Percentiles rank a stretch among this genome's conserved stretches.
Conservation (phyloP, 1,140 invertebrate genomes). For the Ceratosolen solmsi region DNA sequence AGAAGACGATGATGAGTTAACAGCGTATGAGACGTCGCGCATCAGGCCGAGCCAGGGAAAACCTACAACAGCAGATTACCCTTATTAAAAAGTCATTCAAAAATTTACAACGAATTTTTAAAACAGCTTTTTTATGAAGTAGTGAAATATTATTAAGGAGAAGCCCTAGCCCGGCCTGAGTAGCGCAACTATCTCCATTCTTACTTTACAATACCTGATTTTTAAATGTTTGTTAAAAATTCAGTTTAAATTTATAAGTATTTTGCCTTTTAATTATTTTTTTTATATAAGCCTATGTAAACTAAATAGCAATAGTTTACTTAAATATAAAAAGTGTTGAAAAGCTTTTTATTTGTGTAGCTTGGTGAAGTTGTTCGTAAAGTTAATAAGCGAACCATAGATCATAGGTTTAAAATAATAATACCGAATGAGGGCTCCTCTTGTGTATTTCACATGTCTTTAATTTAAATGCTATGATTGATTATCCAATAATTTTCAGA, state of each 20-base stretch:
- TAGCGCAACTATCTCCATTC: slow-evolving; percentile 56
- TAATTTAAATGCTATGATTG: not conserved
- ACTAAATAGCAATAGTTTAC: too few species aligned
- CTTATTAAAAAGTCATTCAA: slow-evolving; percentile 40
- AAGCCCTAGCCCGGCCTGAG: slow-evolving; percentile 74
- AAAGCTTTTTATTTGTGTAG: slow-evolving; percentile 1
- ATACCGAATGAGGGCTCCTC: slow-evolving; percentile 69
- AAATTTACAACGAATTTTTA: slow-evolving; percentile 10
- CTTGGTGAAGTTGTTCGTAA: slow-evolving; percentile 23
- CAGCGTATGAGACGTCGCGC: slow-evolving; percentile 69
- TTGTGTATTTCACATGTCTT: slow-evolving; percentile 50
- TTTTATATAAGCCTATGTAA: too few species aligned
- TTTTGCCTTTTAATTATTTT: too few species aligned
- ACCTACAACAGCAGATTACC: slow-evolving; percentile 70
- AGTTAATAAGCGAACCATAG: slow-evolving; percentile 29
- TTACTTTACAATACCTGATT: too few species aligned
- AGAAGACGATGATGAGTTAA: slow-evolving; percentile 64
- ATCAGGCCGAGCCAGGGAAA: slow-evolving; percentile 74
- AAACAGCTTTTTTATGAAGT: not conserved
- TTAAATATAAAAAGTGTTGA: slow-evolving; percentile 6
- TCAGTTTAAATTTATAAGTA: too few species aligned
- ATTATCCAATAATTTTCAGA: not conserved
- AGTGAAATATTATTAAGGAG: slow-evolving; percentile 54
- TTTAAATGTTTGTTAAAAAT: too few species aligned
- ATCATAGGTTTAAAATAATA: slow-evolving; percentile 32